Conservation (phyloP, 1,140 invertebrate genomes). For the Drosophila truncata region DNA sequence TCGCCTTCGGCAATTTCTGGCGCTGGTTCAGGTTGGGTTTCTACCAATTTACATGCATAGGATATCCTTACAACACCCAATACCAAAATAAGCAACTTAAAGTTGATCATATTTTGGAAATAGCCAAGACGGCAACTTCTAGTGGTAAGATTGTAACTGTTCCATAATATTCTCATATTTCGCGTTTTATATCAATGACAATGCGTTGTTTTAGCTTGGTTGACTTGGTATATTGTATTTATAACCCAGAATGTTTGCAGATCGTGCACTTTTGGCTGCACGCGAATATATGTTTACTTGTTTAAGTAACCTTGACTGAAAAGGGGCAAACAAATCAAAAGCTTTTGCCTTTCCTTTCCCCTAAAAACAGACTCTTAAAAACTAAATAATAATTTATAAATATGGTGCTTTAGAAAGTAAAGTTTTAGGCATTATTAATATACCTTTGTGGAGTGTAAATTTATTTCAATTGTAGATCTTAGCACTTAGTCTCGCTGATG, state of each 20-base stretch:
- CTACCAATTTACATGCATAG: neutral
- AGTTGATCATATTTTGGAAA: slow-evolving; percentile 4
- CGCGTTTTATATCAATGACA: slow-evolving; percentile 19
- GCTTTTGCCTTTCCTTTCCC: neutral
- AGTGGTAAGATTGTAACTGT: slow-evolving; percentile 6
- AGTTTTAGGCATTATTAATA: slow-evolving; percentile 3
- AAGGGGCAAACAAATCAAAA: slow-evolving; percentile 2
- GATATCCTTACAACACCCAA: neutral
- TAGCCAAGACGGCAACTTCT: neutral
- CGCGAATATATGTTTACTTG: slow-evolving; percentile 16
- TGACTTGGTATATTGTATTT: neutral
- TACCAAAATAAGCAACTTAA: slow-evolving; percentile 10
- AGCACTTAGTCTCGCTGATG: slow-evolving; percentile 1
- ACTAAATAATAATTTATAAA: neutral
- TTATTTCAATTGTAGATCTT: neutral
- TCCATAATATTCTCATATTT: no score
- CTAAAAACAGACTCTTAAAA: slow-evolving; percentile 21
- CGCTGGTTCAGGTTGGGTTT: no score
- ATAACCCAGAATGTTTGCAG: slow-evolving; percentile 25
- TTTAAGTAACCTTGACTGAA: slow-evolving; percentile 35
- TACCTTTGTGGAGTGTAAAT: neutral
- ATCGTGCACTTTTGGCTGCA: slow-evolving; percentile 17
- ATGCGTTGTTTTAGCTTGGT: slow-evolving; percentile 12
- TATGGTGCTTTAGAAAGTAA: neutral
- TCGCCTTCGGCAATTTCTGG: no score